phyloP scores from a whole-genome alignment of 2,888 invertebrate genomes.

The Fissipunctia ypsillon region DNA sequence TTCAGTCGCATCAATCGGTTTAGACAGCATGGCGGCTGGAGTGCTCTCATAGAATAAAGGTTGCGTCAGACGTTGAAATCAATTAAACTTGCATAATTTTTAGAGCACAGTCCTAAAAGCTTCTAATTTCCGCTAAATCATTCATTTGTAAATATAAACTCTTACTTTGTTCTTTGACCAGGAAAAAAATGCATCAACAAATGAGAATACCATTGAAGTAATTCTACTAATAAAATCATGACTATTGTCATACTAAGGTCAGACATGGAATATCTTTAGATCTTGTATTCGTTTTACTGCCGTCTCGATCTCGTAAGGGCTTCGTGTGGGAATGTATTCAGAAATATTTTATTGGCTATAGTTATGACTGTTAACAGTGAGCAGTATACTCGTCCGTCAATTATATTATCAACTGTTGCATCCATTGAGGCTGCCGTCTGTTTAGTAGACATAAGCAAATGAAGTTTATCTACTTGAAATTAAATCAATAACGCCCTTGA shows the following conservation, averaged over 20 bases:
- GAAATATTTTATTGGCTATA: slow-evolving; percentile 48
- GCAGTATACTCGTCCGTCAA: slow-evolving; percentile 22
- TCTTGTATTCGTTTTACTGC: slow-evolving; percentile 37
- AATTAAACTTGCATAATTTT: slow-evolving; percentile 32
- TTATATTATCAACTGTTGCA: slow-evolving; percentile 59
- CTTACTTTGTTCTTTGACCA: too few species aligned
- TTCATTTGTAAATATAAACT: background rate
- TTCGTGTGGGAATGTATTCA: slow-evolving; percentile 50
- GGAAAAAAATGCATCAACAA: background rate
- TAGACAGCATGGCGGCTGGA: slow-evolving; percentile 77
- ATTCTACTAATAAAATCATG: slow-evolving; percentile 30
- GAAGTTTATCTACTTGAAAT: background rate
- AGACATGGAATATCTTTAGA: slow-evolving; percentile 22
- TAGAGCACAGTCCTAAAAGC: background rate
- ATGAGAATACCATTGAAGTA: slow-evolving; percentile 18
- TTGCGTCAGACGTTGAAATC: slow-evolving; percentile 35
- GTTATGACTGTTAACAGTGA: slow-evolving; percentile 40
- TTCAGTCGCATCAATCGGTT: slow-evolving; percentile 83
- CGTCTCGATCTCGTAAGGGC: slow-evolving; percentile 30
- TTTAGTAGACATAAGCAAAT: slow-evolving; percentile 12
- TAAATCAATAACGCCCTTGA: slow-evolving; percentile 30
- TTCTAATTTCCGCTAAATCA: background rate
- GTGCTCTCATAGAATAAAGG: slow-evolving; percentile 72
- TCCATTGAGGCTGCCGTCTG: slow-evolving; percentile 28
- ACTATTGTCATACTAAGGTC: slow-evolving; percentile 19